Evolutionary conservation across 2,797 vertebrate genomes (phyloP), one percentile per base, ranked within the genome.

Genomic region (Tarsius wallacei): DNA sequence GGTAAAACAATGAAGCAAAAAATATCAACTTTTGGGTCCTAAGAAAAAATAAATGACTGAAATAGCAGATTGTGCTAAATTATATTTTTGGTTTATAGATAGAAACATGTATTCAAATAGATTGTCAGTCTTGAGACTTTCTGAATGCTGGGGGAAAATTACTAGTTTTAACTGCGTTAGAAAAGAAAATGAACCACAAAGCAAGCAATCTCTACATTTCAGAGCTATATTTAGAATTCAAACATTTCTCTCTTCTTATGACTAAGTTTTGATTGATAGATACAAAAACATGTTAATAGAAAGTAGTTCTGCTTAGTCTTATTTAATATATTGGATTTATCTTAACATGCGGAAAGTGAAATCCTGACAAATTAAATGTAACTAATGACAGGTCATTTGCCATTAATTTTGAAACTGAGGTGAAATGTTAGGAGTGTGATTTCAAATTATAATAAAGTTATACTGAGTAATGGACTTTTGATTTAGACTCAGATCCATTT

Each of bases 41-140:
- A 61, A 68, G 16, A 66, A 96, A 94, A 47, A 51, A n/a, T 91
- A 85, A 92, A 73, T 88, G 28, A 63, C 12, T 85, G 15, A 82
- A 76, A 82, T 31, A 12, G 15, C 6, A 71, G 14, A 28, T 73
- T 89, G 51, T 74, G 5, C 8, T 47, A 53, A 26, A 59, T 85
- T 95, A 9, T 22, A 76, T 61, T 73, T 49, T 7, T 55, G 33
- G 70, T 53, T 81, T 95, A n/a, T 51, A 51, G 51, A 49, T 7
- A 42, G 61, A 80, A 74, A 74, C 2, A 9, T 1, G 5, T 2
- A 74, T 59, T 33, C 57, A 51, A 51, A n/a, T 19, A 80, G 28
- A 84, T 77, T 81, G n/a, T 49, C 10, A 78, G 7, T 73, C 51
- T 51, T 36, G 2, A 66, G 42, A 53, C 24, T 53, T 53, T 15